Percentiles rank a stretch among this genome's conserved stretches.
These are phyloP conservation scores for Eubucco bourcierii DNA, from an alignment of 2,113 vertebrate genomes.

Conservation along the genomic window DNA sequence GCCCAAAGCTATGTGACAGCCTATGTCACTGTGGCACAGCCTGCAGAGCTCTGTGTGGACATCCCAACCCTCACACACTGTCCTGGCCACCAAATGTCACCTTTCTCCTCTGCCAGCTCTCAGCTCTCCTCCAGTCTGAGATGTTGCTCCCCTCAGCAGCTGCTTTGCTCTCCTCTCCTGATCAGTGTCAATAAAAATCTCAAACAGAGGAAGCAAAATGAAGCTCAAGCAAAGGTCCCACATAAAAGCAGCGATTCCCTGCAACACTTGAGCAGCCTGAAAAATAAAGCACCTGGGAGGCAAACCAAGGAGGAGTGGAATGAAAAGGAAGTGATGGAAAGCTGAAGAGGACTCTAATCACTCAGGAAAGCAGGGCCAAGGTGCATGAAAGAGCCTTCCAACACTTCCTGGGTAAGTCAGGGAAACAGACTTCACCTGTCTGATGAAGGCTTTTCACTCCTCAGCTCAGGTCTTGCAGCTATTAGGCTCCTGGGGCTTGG, in stretches of 20 bases:
- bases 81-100: not conserved
- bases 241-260: conserved; percentile 24
- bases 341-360: conserved; percentile 46
- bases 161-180: not conserved
- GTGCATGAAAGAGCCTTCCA: not conserved
- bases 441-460: not conserved
- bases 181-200: not conserved
- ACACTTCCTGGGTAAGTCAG: conserved; percentile 8
- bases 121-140: not conserved
- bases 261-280: not conserved
- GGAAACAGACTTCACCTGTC: conserved; percentile 21
- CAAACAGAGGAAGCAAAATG: not conserved
- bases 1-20: not conserved
- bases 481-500: not conserved
- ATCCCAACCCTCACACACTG: not conserved
- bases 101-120: not conserved
- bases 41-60: fast-evolving
- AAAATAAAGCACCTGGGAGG: conserved; percentile 53
- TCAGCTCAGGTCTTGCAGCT: not conserved
- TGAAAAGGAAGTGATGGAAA: conserved; percentile 46
- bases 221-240: not conserved
- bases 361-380: not conserved
- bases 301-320: conserved; percentile 10
- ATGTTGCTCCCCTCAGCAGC: not conserved
- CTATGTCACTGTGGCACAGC: not conserved